Base-by-base conservation (phyloP, 1,140 invertebrate species). In the Meteorus sp. region DNA sequence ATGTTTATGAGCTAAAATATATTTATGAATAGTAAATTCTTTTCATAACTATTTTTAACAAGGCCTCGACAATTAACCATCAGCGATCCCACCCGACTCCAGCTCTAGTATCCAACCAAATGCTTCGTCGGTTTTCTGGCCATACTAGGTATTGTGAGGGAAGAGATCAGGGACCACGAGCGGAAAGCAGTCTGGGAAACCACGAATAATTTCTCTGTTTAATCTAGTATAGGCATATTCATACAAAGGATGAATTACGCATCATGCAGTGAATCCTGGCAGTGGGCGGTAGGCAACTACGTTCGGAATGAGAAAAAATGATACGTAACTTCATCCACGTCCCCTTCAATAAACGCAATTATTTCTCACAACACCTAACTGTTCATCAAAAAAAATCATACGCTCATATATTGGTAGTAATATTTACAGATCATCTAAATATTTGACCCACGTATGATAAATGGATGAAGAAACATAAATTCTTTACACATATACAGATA, bases 71-170 rank as follows among this genome's bases (percentile, higher is more conserved):
- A 33, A 53, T 53, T 31, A 35, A 37, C 19, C 20, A 54, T 63
- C 64, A 44, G 50, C 59, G 56, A 65, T 66, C 63, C 55, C 63
- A 54, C 61, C 56, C 39, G 56, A 65, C 67, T 65, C 65, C 67
- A 65, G 56, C 62, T 65, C 64, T 51, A 50, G 47, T 56, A 27
- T 25, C 27, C 5, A 33, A 23, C n/a, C 17, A 45, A 35, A 33
- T n/a, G 25, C 35, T 5, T n/a, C 35, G 52, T 55, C 55, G 48
- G 23, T 31, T 25, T 41, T 41, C 15, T 39, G 50, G 52, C 59
- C 59, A 55, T 54, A 33, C 39, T 15, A 9, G 2, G 25, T 15
- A 50, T 13, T n/a, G 11, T 48, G 4, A 47, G 44, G 44, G 23
- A 31, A 31, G 9, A 31, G 29, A 13, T 19, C 41, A 19, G 20